Evolutionary conservation across 2,888 invertebrate genomes (phyloP), one percentile per base, ranked within the genome.

Genomic region (Erannis defoliaria): DNA sequence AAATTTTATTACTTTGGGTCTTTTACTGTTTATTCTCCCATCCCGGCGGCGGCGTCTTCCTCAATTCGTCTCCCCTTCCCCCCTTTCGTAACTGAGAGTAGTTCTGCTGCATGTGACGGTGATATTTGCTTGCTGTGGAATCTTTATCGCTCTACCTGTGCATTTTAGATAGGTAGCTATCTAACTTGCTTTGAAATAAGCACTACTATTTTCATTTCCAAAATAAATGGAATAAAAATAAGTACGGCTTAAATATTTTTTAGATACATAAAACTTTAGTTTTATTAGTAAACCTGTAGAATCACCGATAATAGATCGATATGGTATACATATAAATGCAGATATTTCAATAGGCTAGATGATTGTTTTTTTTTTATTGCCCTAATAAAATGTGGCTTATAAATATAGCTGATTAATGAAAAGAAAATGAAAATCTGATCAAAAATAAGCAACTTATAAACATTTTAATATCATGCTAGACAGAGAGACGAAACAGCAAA

Each of bases 31-130:
- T 63, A 62, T 64, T 53, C 43, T 54, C 38, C 54, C 67, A 55
- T 54, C 55, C 61, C 40, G 53, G 48, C 46, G 60, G 55, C 35
- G 55, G 45, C 45, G 56, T 71, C 72, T 67, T 65, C 31, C 50
- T 46, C 49, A 54, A 62, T 62, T 37, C 43, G 48, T 42, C 31
- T 29, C 54, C 53, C 43, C 70, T 70, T 65, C 55, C 62, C 66
- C 71, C 66, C 60, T 65, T 59, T 72, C 73, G 74, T 71, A 75
- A 73, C 73, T 70, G 68, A 73, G 71, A 64, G 69, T 71, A 67
- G 67, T 72, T 71, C 64, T 57, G 58, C 65, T 79, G 76, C 76
- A 78, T 75, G 74, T 77, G 78, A 67, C 75, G 73, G 72, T 62
- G 70, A 76, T 78, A 78, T 81, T 78, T 76, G 73, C 57, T 62